phyloP scores from a whole-genome alignment of 1,140 invertebrate species.

The Scaptomyza pallida region DNA sequence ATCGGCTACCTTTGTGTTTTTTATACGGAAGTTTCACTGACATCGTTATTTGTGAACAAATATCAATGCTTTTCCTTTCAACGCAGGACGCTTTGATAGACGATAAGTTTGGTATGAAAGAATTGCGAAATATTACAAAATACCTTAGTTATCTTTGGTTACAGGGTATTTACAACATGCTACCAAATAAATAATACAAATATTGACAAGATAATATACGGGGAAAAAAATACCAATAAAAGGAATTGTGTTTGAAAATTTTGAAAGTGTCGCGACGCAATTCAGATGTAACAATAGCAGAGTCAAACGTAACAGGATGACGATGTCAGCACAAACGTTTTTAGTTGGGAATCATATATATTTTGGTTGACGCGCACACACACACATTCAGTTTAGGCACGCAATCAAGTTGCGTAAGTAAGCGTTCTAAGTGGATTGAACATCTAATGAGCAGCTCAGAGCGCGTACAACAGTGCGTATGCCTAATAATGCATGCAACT shows the following conservation, averaged over 20 bases:
- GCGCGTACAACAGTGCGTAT: constrained; percentile 40
- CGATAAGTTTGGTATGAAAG: too few relatives aligned
- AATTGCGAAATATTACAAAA: too few relatives aligned
- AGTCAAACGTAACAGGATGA: neutral
- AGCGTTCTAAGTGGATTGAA: constrained; percentile 1
- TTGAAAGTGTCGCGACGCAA: neutral
- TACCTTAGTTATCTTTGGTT: neutral
- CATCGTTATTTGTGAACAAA: neutral
- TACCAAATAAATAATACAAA: constrained; percentile 1
- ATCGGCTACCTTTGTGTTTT: neutral
- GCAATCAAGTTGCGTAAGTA: neutral
- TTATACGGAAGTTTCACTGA: neutral
- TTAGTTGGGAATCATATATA: neutral
- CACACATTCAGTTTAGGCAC: neutral
- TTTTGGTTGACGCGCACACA: neutral
- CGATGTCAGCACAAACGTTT: neutral
- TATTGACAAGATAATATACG: constrained; percentile 1
- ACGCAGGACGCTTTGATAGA: too few relatives aligned
- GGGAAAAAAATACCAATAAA: neutral
- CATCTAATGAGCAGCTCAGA: neutral
- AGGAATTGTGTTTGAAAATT: neutral
- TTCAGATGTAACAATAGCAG: neutral
- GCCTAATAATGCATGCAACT: constrained; percentile 13
- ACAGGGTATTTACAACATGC: neutral
- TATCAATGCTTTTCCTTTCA: too few relatives aligned